These are phyloP conservation scores for Rhabdornis inornatus DNA, from an alignment of 2,113 vertebrate species.

Conservation along the genomic window DNA sequence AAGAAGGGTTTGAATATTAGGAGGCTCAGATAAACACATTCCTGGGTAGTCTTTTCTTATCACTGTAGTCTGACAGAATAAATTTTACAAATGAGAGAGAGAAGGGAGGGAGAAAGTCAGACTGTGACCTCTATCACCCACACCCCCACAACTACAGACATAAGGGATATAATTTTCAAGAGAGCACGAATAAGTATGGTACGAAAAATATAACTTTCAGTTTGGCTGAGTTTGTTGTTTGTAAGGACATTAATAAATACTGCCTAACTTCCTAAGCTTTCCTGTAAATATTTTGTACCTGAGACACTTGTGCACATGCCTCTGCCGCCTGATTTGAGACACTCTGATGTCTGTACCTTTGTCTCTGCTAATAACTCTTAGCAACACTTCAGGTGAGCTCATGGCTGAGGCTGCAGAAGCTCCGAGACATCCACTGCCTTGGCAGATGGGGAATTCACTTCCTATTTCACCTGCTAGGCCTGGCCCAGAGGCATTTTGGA, in stretches of 20 bases:
- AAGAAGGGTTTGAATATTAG: neutral
- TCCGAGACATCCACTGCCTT: neutral
- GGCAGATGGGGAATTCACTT: neutral
- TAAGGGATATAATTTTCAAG: neutral
- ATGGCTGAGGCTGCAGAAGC: neutral
- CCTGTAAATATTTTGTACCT: neutral
- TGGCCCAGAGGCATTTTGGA: neutral
- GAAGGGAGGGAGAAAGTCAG: neutral
- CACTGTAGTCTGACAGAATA: neutral
- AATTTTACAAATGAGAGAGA: neutral
- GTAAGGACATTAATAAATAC: neutral
- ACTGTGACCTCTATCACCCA: rapidly evolving
- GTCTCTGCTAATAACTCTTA: neutral
- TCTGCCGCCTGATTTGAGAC: neutral
- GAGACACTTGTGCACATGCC: neutral
- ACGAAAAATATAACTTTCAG: neutral
- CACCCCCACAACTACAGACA: neutral
- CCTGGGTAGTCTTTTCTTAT: neutral
- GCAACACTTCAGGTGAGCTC: neutral
- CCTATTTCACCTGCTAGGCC: neutral
- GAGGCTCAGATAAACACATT: neutral
- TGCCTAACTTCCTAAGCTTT: neutral
- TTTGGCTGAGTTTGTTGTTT: neutral
- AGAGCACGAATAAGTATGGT: neutral
- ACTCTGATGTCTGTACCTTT: neutral